Conservation (phyloP, 2,888 invertebrate genomes). For the Gerris lacustris region DNA sequence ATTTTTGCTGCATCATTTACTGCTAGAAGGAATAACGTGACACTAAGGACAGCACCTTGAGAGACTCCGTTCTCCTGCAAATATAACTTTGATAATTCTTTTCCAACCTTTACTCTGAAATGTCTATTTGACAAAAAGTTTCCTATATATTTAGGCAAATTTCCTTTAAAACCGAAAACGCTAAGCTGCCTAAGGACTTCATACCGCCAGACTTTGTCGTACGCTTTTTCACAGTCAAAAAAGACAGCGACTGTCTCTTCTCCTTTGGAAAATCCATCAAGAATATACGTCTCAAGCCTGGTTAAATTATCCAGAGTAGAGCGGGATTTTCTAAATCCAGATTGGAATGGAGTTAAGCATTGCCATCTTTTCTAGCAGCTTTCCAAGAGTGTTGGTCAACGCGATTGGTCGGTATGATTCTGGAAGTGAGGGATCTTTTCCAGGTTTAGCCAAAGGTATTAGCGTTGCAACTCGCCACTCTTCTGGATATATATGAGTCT, state of each 20-base stretch:
- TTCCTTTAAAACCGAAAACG: neutral
- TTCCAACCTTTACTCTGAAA: neutral
- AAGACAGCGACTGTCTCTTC: neutral
- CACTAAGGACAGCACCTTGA: neutral
- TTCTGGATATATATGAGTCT: neutral
- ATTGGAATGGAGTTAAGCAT: neutral
- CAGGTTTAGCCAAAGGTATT: neutral
- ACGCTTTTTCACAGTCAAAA: neutral
- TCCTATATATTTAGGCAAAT: neutral
- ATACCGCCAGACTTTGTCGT: neutral
- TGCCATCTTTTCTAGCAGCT: neutral
- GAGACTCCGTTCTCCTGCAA: neutral
- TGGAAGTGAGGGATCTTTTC: neutral
- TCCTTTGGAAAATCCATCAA: neutral
- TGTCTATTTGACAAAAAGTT: neutral
- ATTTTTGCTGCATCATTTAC: neutral
- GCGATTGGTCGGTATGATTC: neutral
- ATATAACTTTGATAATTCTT: neutral
- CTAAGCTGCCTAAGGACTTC: neutral
- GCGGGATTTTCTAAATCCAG: neutral
- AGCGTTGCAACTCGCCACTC: neutral
- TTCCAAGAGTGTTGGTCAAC: neutral
- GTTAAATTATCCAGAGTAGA: neutral
- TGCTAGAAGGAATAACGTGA: neutral
- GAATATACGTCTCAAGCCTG: neutral